Conservation (phyloP, 2,797 vertebrate genomes). For the Acrossocheilus wenchowensis region DNA sequence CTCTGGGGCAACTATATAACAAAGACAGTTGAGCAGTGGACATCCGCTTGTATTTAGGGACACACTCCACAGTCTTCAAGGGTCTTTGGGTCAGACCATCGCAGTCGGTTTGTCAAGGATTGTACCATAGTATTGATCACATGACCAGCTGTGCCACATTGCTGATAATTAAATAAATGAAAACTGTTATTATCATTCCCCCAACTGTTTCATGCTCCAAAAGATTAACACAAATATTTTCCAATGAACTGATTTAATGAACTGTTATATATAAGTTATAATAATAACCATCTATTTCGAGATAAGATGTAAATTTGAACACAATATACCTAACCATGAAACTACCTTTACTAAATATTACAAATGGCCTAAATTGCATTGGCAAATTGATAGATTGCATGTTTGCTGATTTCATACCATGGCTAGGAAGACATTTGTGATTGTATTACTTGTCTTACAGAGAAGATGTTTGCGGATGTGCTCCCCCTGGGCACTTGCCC, state of each 20-base stretch:
- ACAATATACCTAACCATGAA: too few relatives aligned
- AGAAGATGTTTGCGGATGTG: too few relatives aligned
- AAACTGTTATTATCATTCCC: background rate
- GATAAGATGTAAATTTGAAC: too few relatives aligned
- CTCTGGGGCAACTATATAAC: slow-evolving; percentile 96
- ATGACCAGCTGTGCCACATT: background rate
- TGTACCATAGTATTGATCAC: slow-evolving; percentile 57
- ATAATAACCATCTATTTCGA: too few relatives aligned
- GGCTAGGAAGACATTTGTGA: too few relatives aligned
- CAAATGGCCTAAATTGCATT: too few relatives aligned
- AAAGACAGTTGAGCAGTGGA: slow-evolving; percentile 96
- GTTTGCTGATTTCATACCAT: too few relatives aligned
- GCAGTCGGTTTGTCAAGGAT: slow-evolving; percentile 98
- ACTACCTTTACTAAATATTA: too few relatives aligned
- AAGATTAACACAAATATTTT: background rate
- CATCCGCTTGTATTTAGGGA: slow-evolving; percentile 94
- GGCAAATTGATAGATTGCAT: too few relatives aligned
- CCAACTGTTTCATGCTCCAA: background rate
- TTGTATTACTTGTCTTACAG: too few relatives aligned
- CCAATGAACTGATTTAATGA: too few relatives aligned
- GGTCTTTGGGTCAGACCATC: slow-evolving; percentile 90
- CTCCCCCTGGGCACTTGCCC: background rate
- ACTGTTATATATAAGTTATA: too few relatives aligned
- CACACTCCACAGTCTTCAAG: slow-evolving; percentile 94
- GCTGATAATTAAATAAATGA: background rate